Evolutionary conservation across 2,113 vertebrate species (phyloP).

Genomic region (Nycticorax nycticorax): DNA sequence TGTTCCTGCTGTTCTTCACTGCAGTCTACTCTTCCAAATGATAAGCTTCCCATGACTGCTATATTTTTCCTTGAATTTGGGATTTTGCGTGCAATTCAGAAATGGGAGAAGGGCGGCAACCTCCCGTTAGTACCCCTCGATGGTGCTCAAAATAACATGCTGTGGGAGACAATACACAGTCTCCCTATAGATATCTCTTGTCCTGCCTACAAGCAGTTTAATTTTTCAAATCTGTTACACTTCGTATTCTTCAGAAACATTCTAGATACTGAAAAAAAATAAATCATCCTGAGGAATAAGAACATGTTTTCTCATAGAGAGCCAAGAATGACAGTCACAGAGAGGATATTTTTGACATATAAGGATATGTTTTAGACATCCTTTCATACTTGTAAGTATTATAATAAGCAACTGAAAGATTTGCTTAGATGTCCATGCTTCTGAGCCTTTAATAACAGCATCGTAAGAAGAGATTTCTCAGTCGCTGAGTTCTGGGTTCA

Average conservation of each 20-base stretch:
- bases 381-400: not conserved
- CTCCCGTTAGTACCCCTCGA: not conserved
- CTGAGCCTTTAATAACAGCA: not conserved
- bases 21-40: not conserved
- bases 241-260: not conserved
- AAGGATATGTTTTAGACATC: constrained; percentile 28
- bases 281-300: not conserved
- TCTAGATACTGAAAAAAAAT: not conserved
- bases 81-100: not conserved
- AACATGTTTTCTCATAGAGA: not conserved
- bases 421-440: not conserved
- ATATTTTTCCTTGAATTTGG: not conserved
- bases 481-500: not conserved
- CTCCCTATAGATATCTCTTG: not conserved
- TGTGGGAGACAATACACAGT: not conserved
- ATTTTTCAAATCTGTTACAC: not conserved
- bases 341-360: constrained; percentile 52
- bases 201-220: not conserved
- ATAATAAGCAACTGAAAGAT: constrained; percentile 16
- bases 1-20: not conserved
- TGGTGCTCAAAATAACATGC: not conserved
- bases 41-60: not conserved
- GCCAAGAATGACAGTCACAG: constrained; percentile 38
- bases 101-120: not conserved
- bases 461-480: not conserved